These are phyloP conservation scores for Smittia aterrima DNA, from an alignment of 2,888 invertebrate genomes.

Conservation along the genomic window DNA sequence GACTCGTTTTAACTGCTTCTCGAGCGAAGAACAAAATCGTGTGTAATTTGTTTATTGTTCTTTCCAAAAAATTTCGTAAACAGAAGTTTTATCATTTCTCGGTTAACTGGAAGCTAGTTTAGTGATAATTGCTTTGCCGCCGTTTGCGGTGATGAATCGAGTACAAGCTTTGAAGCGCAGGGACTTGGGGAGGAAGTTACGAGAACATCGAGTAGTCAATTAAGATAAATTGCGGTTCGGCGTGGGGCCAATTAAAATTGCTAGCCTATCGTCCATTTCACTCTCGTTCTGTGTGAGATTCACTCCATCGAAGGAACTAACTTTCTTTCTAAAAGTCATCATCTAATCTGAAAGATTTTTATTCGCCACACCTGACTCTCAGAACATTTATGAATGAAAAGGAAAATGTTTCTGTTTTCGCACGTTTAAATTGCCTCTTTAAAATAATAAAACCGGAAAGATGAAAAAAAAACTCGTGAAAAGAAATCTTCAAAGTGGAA, in stretches of 20 bases:
- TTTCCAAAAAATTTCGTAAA: conserved; percentile 16
- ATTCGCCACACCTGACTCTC: too few relatives aligned
- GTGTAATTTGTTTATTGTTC: conserved; percentile 29
- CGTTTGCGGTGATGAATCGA: neutral
- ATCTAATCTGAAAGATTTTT: too few relatives aligned
- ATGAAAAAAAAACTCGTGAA: neutral
- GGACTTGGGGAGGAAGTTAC: too few relatives aligned
- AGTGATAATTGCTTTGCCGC: neutral
- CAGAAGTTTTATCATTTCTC: neutral
- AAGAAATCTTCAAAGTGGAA: conserved; percentile 20
- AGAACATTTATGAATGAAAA: neutral
- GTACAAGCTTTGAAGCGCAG: too few relatives aligned
- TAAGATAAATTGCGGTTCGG: too few relatives aligned
- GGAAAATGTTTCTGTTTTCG: neutral
- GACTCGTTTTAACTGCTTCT: conserved; percentile 20
- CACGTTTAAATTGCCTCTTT: conserved; percentile 11
- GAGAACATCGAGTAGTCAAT: too few relatives aligned
- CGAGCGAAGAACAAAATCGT: neutral
- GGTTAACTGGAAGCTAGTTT: neutral
- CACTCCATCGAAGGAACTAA: too few relatives aligned
- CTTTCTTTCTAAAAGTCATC: too few relatives aligned
- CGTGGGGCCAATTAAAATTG: too few relatives aligned
- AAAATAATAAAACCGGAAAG: neutral
- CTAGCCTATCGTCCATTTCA: too few relatives aligned
- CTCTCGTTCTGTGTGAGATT: too few relatives aligned